Conservation (phyloP, 2,888 invertebrate species). For the Autographa pulchrina region DNA sequence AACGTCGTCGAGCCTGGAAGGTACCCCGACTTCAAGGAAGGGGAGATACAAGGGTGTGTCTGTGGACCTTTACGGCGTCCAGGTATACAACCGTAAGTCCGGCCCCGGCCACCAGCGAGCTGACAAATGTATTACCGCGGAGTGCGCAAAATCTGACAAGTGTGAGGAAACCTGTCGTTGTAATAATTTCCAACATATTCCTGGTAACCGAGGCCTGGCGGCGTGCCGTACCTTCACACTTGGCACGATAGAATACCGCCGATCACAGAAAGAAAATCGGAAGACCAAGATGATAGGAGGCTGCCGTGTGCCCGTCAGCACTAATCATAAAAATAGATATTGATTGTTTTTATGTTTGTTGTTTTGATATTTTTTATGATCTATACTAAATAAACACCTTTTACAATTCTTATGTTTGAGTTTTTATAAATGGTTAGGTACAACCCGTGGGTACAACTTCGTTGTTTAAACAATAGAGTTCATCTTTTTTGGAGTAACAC, state of each 20-base stretch:
- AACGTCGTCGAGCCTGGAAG: neutral
- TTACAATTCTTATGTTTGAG: neutral
- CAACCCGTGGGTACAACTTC: no score
- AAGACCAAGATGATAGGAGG: constrained; percentile 49
- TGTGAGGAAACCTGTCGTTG: neutral
- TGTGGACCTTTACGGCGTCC: neutral
- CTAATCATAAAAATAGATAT: constrained; percentile 30
- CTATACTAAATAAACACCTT: neutral
- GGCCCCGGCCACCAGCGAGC: neutral
- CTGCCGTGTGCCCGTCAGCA: constrained; percentile 49
- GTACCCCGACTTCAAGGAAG: neutral
- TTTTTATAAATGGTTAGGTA: neutral
- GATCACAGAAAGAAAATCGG: constrained; percentile 21
- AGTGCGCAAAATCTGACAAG: neutral
- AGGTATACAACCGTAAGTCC: neutral
- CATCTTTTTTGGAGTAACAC: no score
- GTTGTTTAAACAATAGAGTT: no score
- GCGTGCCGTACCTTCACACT: constrained; percentile 35
- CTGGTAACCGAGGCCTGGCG: constrained; percentile 13
- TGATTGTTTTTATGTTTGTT: constrained; percentile 14
- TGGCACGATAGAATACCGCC: constrained; percentile 36
- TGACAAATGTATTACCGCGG: constrained; percentile 8
- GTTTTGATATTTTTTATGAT: neutral
- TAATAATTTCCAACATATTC: constrained; percentile 2
- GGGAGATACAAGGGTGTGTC: neutral